Evolutionary conservation across 2,888 invertebrate species (phyloP).

Genomic region (Caradrina clavipalpis): DNA sequence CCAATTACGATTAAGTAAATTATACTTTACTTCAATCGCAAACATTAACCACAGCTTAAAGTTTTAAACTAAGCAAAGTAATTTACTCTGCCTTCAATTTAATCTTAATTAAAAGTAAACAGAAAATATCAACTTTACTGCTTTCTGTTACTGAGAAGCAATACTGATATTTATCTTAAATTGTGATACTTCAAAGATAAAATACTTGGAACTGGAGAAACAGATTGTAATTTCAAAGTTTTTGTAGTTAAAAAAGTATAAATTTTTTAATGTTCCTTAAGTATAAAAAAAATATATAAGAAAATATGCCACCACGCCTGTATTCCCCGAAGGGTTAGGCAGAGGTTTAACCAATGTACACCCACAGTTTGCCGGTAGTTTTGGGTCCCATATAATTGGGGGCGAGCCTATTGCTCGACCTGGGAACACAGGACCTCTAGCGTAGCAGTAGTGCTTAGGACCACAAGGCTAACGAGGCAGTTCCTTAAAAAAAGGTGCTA

Average conservation of each 20-base stretch:
- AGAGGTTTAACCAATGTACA: no score
- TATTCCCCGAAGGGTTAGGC: no score
- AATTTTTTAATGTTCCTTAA: no score
- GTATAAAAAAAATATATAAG: no score
- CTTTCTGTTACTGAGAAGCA: neutral
- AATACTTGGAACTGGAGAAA: slow-evolving; percentile 3
- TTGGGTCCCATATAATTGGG: no score
- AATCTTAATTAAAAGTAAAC: slow-evolving; percentile 39
- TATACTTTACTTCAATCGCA: slow-evolving; percentile 11
- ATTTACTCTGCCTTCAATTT: slow-evolving; percentile 21
- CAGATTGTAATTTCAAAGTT: neutral
- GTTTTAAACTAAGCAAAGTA: slow-evolving; percentile 38
- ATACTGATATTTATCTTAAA: slow-evolving; percentile 37
- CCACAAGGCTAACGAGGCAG: no score
- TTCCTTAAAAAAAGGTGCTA: no score
- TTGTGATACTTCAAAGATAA: slow-evolving; percentile 5
- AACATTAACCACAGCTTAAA: slow-evolving; percentile 20
- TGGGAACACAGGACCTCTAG: no score
- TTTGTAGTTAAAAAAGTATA: neutral
- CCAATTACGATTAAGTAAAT: slow-evolving; percentile 28
- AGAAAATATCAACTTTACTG: slow-evolving; percentile 43
- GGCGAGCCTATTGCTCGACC: no score
- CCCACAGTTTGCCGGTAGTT: no score
- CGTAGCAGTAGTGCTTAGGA: no score
- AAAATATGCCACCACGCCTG: no score